Base-by-base conservation (phyloP, 1,140 invertebrate genomes). In the Sweltsa coloradensis region DNA sequence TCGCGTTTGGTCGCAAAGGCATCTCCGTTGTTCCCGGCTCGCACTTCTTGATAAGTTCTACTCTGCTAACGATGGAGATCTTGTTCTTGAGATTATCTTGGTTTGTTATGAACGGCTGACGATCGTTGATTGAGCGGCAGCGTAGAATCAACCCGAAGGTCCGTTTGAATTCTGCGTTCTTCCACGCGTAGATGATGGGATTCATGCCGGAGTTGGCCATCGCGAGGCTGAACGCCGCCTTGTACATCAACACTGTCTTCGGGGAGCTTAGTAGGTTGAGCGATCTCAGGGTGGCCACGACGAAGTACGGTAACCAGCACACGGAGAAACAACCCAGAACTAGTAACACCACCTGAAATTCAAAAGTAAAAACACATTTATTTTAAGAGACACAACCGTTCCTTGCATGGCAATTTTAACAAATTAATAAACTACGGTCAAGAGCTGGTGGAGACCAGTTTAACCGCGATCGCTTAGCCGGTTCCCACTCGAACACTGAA, bases 101-200 rank as follows among this genome's bases (percentile, higher is more conserved):
- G n/a, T n/a, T n/a, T n/a, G n/a, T n/a, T n/a, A n/a, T n/a, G n/a
- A n/a, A n/a, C n/a, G n/a, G n/a, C n/a, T n/a, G n/a, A n/a, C n/a
- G n/a, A n/a, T n/a, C n/a, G n/a, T n/a, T n/a, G n/a, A n/a, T n/a
- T 47, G 45, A 39, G 48, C 73, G 72, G 55, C 80, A 81, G 13
- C 71, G 69, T 2, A 84, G 59, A 3, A 83, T 64, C 37, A 71
- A 74, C 14, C 69, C 65, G 55, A 84, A 84, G 2, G 81, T 77
- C 21, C 70, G 70, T 5, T 81, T 73, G 53, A 85, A 85, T 36
- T 76, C 80, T 5, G 71, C 67, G 57, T 85, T 85, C 61, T 86
- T 86, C 83, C 83, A 86, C 9, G 81, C 81, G 61, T 86, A 86
- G 53, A 85, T 85, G 13, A 85, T 62, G 2, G 83, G 83, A 61